Evolutionary conservation across 2,113 vertebrate genomes (phyloP).

Genomic region (Madoqua kirkii): DNA sequence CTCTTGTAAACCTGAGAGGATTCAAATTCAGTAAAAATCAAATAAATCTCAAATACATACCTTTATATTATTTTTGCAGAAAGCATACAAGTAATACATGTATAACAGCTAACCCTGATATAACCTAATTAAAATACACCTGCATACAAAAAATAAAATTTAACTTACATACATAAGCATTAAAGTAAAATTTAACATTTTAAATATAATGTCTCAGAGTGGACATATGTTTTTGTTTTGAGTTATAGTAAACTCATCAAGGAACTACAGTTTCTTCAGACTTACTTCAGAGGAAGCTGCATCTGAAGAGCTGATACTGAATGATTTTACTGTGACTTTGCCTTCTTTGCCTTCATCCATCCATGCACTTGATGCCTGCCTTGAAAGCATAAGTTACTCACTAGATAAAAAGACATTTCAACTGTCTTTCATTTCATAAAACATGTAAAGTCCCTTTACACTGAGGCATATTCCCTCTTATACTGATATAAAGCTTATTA

Average conservation of each 20-base stretch:
- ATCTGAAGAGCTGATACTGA: too few species aligned
- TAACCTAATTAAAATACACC: neutral
- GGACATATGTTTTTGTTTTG: neutral
- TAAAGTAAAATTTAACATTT: neutral
- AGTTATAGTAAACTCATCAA: neutral
- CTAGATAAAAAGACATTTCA: neutral
- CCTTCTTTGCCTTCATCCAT: neutral
- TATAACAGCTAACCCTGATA: accelerated
- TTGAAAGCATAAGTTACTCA: neutral
- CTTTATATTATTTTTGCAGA: neutral
- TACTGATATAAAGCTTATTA: neutral
- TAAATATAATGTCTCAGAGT: neutral
- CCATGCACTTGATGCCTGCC: neutral
- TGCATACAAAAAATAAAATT: neutral
- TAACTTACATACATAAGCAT: neutral
- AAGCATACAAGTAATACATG: neutral
- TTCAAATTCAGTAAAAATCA: accelerated
- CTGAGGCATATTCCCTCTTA: too few species aligned
- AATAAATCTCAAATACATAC: neutral
- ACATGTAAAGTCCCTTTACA: neutral
- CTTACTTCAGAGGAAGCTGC: neutral
- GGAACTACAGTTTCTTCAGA: neutral
- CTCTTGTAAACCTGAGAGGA: neutral
- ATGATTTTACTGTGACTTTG: neutral
- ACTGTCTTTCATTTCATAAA: neutral